Base-by-base conservation (phyloP, 1,140 invertebrate species). In the Drosophila guanche region DNA sequence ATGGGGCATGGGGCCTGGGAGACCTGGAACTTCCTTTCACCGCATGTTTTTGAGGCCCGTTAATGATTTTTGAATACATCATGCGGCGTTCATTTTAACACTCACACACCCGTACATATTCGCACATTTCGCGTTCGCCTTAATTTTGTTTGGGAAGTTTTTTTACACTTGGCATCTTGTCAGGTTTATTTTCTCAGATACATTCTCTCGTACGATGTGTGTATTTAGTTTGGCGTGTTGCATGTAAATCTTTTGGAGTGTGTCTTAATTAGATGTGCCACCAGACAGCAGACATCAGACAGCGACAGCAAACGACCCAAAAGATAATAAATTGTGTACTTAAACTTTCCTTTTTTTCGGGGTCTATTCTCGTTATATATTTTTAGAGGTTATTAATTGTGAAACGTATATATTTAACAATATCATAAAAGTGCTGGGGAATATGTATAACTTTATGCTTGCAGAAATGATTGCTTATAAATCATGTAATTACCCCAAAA, bases 51-150 rank as follows among this genome's bases (percentile, higher is more conserved):
- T 37, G 37, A 40, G 45, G 59, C 46, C 76, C 58, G 56, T 85
- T 85, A 86, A 85, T 85, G 73, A 80, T 85, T 85, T 85, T 69
- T 69, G 80, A 85, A 85, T 80, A 76, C 77, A 77, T 76, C 80
- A 79, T 62, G 80, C 81, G 86, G 80, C 67, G 80, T 60, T 62
- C 54, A 65, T 79, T 79, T 79, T 79, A 61, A 60, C 70, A 79
- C 70, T 57, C 50, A 10, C 63, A 79, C 70, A 60, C 53, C 52
- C 41, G 12, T 27, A 42, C 22, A 25, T 23, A 46, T 55, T 40
- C 54, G 14, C 33, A 37, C 12, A 58, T 42, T 51, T 16, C 37
- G 56, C 5, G 10, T 12, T 72, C 67, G 41, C 47, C 27, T 53
- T 54, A 29, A 51, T 60, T 65, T 46, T 10, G 27, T 54, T 40